Conservation (phyloP, 2,888 invertebrate species). For the Crematogaster levior region DNA sequence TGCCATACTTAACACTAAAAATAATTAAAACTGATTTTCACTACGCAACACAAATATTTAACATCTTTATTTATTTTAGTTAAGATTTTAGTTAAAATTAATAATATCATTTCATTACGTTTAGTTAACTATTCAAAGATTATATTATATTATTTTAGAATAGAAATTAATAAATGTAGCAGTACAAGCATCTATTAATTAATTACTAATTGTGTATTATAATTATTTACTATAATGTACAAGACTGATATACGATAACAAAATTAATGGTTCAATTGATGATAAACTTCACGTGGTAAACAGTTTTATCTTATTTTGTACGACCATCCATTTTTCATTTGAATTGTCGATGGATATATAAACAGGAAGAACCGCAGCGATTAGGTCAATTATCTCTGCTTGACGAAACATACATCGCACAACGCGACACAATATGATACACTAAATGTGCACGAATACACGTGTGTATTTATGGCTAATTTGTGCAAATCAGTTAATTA, state of each 20-base stretch:
- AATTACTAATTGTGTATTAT: not conserved
- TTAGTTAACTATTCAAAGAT: not conserved
- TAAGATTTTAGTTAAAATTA: slow-evolving; percentile 18
- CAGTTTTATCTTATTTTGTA: not conserved
- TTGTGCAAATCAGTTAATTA: slow-evolving; percentile 20
- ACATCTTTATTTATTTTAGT: not conserved
- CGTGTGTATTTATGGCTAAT: slow-evolving; percentile 21
- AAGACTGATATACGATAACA: not conserved
- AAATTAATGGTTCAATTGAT: not conserved
- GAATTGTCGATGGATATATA: slow-evolving; percentile 25
- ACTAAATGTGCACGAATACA: slow-evolving; percentile 9
- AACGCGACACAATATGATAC: slow-evolving; percentile 11
- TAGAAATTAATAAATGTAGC: not conserved
- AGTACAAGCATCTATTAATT: not conserved
- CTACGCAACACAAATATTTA: not conserved
- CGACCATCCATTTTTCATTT: slow-evolving; percentile 1
- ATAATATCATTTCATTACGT: not conserved
- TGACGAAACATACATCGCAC: slow-evolving; percentile 13
- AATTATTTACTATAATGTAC: not conserved
- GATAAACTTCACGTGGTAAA: not conserved
- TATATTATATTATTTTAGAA: not conserved
- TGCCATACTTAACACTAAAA: not conserved
- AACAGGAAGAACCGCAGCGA: slow-evolving; percentile 28
- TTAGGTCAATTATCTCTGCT: slow-evolving; percentile 36
- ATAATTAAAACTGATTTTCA: not conserved